Base-by-base conservation (phyloP, 30 jellyfish, hydroid and myxozoan genomes). In the Pseudorhiza aurosa region DNA sequence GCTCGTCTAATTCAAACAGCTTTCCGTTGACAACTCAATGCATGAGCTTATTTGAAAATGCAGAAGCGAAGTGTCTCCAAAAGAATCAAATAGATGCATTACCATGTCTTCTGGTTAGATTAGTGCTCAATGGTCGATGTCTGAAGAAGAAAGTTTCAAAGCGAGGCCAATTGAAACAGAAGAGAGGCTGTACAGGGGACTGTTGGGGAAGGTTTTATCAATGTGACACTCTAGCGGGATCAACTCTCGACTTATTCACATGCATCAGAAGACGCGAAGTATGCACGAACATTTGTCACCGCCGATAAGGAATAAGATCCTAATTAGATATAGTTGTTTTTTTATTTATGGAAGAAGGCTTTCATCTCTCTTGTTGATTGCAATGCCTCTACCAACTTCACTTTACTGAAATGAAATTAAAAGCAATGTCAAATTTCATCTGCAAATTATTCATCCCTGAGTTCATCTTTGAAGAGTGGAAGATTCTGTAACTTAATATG, bases 161-260 rank as follows among this genome's bases (percentile, higher is more conserved):
- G 50, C 50, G 12, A 39, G 39, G 81, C 17, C 26, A 19, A 33
- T 5, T 39, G 50, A 39, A 39, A 12, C 50, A 45, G 58, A 72
- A 49, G 21, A 53, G 85, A 47, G 70, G 72, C 28, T 72, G 85
- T 55, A 59, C 72, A 4, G 68, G 51, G 2, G 55, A 72, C 21
- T 72, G 85, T 49, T 72, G 85, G 85, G 85, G 85, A 72, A 26
- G 24, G 57, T 72, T 72, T 30, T 72, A 46, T 39, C 85, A 72
- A 50, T 72, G 85, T 55, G 72, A 47, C n/a, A 72, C 72, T 17
- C 10, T 72, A 15, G 70, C 70, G 14, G 55, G 70, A 8, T 27
- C 59, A 26, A 72, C 85, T 0, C 29, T 46, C 19, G 85, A 47
- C 50, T 73, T 46, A 22, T 49, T 46, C 10, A 11, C 58, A 0